Percentiles rank a stretch among this genome's conserved stretches.
Conservation (phyloP, 2,888 invertebrate species). For the Suillia variegata region DNA sequence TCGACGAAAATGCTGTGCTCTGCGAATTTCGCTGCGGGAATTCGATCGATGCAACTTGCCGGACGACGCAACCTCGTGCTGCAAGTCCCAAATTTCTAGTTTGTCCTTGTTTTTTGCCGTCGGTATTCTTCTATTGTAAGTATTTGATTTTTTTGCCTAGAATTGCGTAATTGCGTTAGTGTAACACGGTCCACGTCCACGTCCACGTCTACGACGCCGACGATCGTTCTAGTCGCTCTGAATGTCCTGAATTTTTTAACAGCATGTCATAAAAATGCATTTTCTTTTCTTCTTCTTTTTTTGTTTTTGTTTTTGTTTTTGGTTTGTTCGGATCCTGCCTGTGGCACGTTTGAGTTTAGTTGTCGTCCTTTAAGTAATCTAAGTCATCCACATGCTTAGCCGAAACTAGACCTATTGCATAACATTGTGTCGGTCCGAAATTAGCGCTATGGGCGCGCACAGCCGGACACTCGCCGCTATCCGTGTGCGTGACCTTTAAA, state of each 20-base stretch:
- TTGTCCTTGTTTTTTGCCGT: slow-evolving; percentile 27
- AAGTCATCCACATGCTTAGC: not conserved
- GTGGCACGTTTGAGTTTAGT: not conserved
- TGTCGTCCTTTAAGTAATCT: too few relatives aligned
- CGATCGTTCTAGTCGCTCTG: slow-evolving; percentile 21
- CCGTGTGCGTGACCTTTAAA: not conserved
- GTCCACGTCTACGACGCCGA: not conserved
- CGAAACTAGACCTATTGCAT: slow-evolving; percentile 32
- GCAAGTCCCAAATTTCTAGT: not conserved
- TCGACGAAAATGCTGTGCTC: too few relatives aligned
- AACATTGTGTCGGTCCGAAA: slow-evolving; percentile 40
- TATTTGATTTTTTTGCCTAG: slow-evolving; percentile 28
- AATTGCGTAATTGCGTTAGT: slow-evolving; percentile 34
- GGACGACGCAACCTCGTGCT: not conserved
- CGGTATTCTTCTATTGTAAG: too few relatives aligned
- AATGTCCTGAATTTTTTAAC: slow-evolving; percentile 42
- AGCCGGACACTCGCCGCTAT: slow-evolving; percentile 9
- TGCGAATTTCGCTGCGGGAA: not conserved
- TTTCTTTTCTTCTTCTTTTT: too few relatives aligned
- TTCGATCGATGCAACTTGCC: not conserved
- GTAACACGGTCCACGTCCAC: not conserved
- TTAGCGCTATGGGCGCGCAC: slow-evolving; percentile 8
- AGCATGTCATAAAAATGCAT: slow-evolving; percentile 36
- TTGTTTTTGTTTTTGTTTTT: too few relatives aligned
- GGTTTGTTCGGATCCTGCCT: too few relatives aligned